These are phyloP conservation scores for Aporophyla lueneburgensis DNA, from an alignment of 2,888 invertebrate genomes.

Conservation along the genomic window DNA sequence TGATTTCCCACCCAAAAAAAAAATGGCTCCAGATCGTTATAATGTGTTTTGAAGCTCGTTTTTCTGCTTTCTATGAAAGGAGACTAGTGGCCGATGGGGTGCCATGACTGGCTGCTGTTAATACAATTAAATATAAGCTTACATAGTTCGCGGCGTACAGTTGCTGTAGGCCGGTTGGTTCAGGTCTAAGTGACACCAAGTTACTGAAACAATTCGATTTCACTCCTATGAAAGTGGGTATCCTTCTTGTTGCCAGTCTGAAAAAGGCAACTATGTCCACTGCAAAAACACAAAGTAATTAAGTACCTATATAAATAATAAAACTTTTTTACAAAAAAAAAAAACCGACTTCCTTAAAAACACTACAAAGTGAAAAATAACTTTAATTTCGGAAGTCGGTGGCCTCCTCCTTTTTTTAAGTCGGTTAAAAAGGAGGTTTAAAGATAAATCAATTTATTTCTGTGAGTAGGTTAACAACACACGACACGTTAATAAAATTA, in stretches of 20 bases:
- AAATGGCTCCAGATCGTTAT: too few relatives aligned
- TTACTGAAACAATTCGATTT: not conserved
- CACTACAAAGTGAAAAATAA: too few relatives aligned
- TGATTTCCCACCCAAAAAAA: too few relatives aligned
- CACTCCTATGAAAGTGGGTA: slow-evolving; percentile 13
- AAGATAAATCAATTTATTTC: too few relatives aligned
- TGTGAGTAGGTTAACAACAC: too few relatives aligned
- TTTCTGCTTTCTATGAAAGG: not conserved
- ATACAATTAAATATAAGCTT: not conserved
- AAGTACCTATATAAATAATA: not conserved
- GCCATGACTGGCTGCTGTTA: too few relatives aligned
- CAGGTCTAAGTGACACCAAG: not conserved
- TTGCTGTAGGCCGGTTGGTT: not conserved
- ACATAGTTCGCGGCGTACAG: not conserved
- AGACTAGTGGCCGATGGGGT: not conserved
- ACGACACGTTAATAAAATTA: too few relatives aligned
- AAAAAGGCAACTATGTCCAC: slow-evolving; percentile 3
- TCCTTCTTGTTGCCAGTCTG: not conserved
- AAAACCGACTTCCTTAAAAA: too few relatives aligned
- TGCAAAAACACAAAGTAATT: slow-evolving; percentile 9
- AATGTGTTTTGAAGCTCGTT: too few relatives aligned
- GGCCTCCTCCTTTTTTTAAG: too few relatives aligned
- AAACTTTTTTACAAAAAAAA: too few relatives aligned
- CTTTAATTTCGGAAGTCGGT: too few relatives aligned
- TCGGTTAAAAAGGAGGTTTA: not conserved